Evolutionary conservation across 2,113 vertebrate genomes (phyloP), one percentile per base, ranked within the genome.

Genomic region (Pan paniscus): DNA sequence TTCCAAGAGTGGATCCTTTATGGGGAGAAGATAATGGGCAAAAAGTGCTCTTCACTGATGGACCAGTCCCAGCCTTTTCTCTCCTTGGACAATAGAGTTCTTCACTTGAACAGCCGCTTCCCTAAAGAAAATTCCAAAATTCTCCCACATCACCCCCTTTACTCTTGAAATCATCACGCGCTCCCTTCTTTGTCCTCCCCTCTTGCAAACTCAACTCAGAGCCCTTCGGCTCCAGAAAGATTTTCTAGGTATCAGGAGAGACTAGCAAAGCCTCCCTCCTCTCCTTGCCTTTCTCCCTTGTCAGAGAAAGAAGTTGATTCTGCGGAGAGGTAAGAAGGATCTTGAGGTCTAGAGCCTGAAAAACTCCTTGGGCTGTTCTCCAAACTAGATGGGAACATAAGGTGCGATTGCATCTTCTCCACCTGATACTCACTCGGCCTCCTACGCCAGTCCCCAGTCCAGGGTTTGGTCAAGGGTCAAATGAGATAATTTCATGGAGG

Each of bases 21-120:
- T 38, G 40, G 89, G 23, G n/a, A 80, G 81, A 94, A 92, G 40
- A 93, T 50, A 75, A 67, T 55, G 80, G 92, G 32, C 43, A 78
- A 55, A 89, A 90, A n/a, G 35, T 70, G 13, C 52, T 55, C 78
- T 70, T 67, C 20, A 3, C 6, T 72, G 23, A 38, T 11, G 55
- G 75, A 35, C 46, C 8, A 3, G 61, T 23, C 27, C 6, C 3
- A 27, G 20, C 43, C 9, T 92, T 57, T 48, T 94, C 43, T 80
- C 81, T 67, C 59, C 73, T 64, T 89, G 46, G 70, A 40, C n/a
- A 17, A 16, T n/a, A 43, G 88, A 40, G 38, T 72, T 46, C 32
- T 78, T 92, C 59, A 23, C 18, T 17, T 20, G 67, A 89, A 70
- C 61, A 61, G 90, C 6, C 32, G 46, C 35, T 30, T 82, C 43